These are phyloP conservation scores for Mythimna impura DNA, from an alignment of 2,888 invertebrate genomes.

Conservation along the genomic window DNA sequence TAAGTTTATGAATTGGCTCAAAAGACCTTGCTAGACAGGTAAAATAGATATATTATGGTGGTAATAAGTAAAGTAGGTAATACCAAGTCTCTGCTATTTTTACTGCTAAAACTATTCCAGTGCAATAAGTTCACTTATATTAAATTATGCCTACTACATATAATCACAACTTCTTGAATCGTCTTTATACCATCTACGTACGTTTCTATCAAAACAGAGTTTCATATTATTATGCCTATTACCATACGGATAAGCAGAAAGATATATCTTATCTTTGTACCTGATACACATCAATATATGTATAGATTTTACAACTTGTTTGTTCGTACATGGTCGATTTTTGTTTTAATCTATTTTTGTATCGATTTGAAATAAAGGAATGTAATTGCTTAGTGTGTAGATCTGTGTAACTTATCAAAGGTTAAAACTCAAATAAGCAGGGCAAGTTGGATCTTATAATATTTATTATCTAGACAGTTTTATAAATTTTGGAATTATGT, in stretches of 20 bases:
- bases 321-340: conserved; percentile 10
- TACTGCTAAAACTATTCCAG: too few species aligned
- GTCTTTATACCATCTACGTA: not conserved
- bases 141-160: not conserved
- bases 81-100: too few species aligned
- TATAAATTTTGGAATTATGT: not conserved
- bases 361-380: conserved; percentile 8
- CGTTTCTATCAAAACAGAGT: conserved; percentile 14
- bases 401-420: not conserved
- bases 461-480: not conserved
- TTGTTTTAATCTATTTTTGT: conserved; percentile 33
- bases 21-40: not conserved
- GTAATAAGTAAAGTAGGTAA: too few species aligned
- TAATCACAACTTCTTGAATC: not conserved
- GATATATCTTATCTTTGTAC: conserved; percentile 53
- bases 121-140: too few species aligned
- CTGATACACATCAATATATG: conserved; percentile 55
- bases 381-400: not conserved
- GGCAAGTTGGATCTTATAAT: not conserved
- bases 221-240: conserved; percentile 37
- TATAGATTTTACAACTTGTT: conserved; percentile 34
- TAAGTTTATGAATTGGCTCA: too few species aligned
- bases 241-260: conserved; percentile 23
- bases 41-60: not conserved
- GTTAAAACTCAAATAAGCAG: conserved; percentile 12